These are phyloP conservation scores for Pardalotus punctatus DNA, from an alignment of 2,113 vertebrate genomes.

Conservation along the genomic window DNA sequence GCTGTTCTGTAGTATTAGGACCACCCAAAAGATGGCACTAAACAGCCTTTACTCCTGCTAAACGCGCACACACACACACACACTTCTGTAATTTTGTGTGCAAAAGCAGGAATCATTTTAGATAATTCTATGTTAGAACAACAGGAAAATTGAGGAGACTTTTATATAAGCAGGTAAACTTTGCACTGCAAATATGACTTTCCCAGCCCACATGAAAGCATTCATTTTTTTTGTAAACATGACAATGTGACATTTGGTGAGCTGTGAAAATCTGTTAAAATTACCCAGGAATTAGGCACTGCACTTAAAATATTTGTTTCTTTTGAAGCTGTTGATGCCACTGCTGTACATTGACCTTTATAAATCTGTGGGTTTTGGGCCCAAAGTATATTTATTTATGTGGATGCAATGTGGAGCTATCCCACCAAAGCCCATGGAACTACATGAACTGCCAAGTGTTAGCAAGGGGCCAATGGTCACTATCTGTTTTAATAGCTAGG, in stretches of 20 bases:
- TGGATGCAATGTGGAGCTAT: neutral
- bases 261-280: neutral
- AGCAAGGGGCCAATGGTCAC: neutral
- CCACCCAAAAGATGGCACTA: constrained; percentile 76
- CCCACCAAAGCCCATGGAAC: neutral
- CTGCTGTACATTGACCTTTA: neutral
- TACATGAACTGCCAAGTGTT: neutral
- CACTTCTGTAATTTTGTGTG: constrained; percentile 2
- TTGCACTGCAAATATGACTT: constrained; percentile 19
- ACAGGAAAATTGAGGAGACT: neutral
- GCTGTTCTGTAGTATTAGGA: constrained; percentile 63
- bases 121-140: constrained; percentile 6
- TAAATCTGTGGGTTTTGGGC: neutral
- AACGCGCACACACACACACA: no score
- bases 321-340: neutral
- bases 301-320: neutral
- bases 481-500: neutral
- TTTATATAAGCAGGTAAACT: constrained; percentile 14
- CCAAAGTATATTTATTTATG: neutral
- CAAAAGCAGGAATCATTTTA: neutral
- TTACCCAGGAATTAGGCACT: neutral
- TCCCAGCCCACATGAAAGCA: constrained; percentile 2
- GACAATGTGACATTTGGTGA: neutral
- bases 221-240: neutral
- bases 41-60: constrained; percentile 25